phyloP scores from a whole-genome alignment of 2,113 vertebrate species.

The Heterochromis multidens region DNA sequence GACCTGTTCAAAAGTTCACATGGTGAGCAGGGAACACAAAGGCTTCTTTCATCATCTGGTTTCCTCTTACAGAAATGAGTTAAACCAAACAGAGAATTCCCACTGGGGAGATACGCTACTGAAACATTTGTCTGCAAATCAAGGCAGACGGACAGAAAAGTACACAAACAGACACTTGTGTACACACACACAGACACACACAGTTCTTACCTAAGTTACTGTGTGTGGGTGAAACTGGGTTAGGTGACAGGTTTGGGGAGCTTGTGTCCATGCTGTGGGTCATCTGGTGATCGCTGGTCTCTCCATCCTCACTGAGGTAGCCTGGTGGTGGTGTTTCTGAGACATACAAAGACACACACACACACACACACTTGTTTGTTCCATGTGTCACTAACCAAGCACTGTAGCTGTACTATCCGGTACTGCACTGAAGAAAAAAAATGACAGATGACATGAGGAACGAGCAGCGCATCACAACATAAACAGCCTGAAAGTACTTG shows the following conservation, averaged over 20 bases:
- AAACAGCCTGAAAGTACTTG: neutral
- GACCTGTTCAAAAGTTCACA: constrained; percentile 36
- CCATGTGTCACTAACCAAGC: neutral
- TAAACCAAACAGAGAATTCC: constrained; percentile 51
- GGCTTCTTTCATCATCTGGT: constrained; percentile 64
- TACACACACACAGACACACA: neutral
- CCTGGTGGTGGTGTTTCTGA: constrained; percentile 97
- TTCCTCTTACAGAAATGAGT: constrained; percentile 57
- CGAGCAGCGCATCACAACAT: neutral
- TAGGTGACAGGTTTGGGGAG: constrained; percentile 95
- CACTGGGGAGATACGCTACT: constrained; percentile 3
- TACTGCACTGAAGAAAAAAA: neutral
- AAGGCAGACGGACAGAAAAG: constrained; percentile 17
- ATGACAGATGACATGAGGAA: neutral
- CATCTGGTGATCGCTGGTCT: constrained; percentile 98
- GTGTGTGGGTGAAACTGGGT: constrained; percentile 94
- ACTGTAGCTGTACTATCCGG: neutral
- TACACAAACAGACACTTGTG: constrained; percentile 5
- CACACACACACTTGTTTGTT: neutral
- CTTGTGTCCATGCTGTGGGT: constrained; percentile 98
- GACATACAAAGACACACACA: constrained; percentile 19
- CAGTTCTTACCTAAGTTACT: constrained; percentile 89
- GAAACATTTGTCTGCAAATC: constrained; percentile 36
- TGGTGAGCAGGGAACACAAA: constrained; percentile 55
- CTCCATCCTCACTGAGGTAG: constrained; percentile 98